Evolutionary conservation across 2,113 vertebrate species (phyloP), one percentile per base, ranked within the genome.

Genomic region (Periophthalmodon schlosseri): DNA sequence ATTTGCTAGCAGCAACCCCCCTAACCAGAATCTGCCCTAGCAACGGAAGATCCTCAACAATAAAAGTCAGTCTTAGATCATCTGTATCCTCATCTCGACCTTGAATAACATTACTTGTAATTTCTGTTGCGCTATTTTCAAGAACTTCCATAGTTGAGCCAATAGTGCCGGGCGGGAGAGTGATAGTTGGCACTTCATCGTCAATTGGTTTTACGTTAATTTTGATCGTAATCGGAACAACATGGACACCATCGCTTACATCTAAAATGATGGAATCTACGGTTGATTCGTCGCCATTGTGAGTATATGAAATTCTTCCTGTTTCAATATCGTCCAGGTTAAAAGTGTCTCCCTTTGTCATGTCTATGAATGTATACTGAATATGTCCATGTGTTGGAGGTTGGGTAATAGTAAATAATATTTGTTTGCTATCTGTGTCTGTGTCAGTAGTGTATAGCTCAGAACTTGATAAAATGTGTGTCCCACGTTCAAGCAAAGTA

Each of bases 31-130:
- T 96, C 84, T 92, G 93, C 10, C 97, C 97, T 18, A 93, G 82
- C 7, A 84, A 87, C 16, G 97, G 97, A 0, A 93, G 93, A 72
- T 95, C 93, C 79, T 97, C 95, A 11, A 99, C 92, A 58, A 96
- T 94, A 74, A 98, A 99, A 9, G 95, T 98, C 87, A 99, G 68
- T 84, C 95, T 95, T n/a, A 98, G 93, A 78, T 99, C 96, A 85
- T 97, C 96, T 0, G 94, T 94, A 79, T 95, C 94, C 61, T 93
- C 93, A 69, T 95, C 92, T 0, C 89, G 91, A 39, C 96, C 96
- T 82, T 95, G 95, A 88, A 99, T 96, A 5, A 98, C 92, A 68
- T 75, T 93, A 73, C 95, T 93, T 46, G 97, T 99, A 74, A 99
- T 95, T 92, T 97, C 95, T n/a, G 95, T 94, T 20, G 93, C 96